phyloP scores from a whole-genome alignment of 2,797 vertebrate species.

The Staurois parvus region DNA sequence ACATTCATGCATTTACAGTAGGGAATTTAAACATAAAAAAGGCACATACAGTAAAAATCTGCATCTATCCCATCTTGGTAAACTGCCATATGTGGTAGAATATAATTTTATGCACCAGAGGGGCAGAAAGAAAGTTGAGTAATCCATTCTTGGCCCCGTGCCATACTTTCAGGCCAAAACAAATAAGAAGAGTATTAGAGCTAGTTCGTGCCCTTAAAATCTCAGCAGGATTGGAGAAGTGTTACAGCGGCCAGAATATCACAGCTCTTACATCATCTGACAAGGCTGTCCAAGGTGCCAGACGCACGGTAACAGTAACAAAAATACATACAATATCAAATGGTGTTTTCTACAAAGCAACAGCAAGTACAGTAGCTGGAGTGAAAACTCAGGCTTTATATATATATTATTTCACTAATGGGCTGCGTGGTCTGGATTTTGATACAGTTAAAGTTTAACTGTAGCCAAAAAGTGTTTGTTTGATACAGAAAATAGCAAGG shows the following conservation, averaged over 20 bases:
- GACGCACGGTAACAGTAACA: constrained; percentile 42
- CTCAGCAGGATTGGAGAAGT: constrained; percentile 56
- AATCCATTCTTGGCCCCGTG: constrained; percentile 65
- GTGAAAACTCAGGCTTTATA: not conserved
- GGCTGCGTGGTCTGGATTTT: too few species aligned
- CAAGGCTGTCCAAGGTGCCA: constrained; percentile 28
- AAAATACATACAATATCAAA: constrained; percentile 40
- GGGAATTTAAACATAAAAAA: too few species aligned
- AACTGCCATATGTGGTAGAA: constrained; percentile 5
- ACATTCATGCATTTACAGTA: not conserved
- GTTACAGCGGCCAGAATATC: constrained; percentile 37
- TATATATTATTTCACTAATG: too few species aligned
- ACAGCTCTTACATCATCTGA: constrained; percentile 17
- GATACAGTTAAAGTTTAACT: too few species aligned
- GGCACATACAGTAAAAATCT: not conserved
- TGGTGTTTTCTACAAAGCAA: not conserved
- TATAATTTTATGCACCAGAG: constrained; percentile 6
- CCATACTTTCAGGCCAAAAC: constrained; percentile 68
- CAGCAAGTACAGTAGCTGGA: not conserved
- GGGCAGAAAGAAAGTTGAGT: constrained; percentile 32
- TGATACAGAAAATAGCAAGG: too few species aligned
- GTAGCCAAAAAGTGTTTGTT: too few species aligned
- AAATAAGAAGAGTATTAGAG: constrained; percentile 53
- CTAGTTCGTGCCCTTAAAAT: constrained; percentile 63
- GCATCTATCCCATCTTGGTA: not conserved